phyloP scores from a whole-genome alignment of 2,888 invertebrate genomes.

The Drosophila paramelanica region DNA sequence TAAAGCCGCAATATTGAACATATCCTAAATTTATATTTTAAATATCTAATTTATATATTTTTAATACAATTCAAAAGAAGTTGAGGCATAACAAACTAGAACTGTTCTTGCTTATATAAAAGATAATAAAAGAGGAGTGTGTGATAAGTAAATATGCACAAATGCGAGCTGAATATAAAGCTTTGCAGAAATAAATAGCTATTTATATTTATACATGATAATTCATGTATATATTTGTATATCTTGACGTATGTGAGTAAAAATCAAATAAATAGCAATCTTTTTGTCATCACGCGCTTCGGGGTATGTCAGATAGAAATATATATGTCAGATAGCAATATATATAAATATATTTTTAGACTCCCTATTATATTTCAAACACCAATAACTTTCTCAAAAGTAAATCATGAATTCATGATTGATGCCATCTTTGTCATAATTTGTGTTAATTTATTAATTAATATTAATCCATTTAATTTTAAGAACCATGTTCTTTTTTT shows the following conservation, averaged over 20 bases:
- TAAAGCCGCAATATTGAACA: not conserved
- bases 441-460: too few species aligned
- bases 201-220: not conserved
- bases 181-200: slow-evolving; percentile 10
- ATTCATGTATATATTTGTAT: not conserved
- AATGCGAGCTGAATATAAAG: not conserved
- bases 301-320: too few species aligned
- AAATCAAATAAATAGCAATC: not conserved
- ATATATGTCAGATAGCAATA: too few species aligned
- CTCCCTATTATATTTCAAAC: too few species aligned
- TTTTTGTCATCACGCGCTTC: too few species aligned
- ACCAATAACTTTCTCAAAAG: too few species aligned
- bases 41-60: not conserved
- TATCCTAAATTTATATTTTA: too few species aligned
- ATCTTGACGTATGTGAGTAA: not conserved
- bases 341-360: too few species aligned
- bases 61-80: not conserved
- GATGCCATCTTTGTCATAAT: too few species aligned
- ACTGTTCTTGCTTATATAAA: not conserved
- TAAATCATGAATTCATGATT: too few species aligned
- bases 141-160: slow-evolving; percentile 1
- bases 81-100: not conserved
- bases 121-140: not conserved
- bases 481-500: too few species aligned
- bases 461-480: too few species aligned